Evolutionary conservation across 2,888 invertebrate genomes (phyloP), one percentile per base, ranked within the genome.

Genomic region (Eupithecia abbreviata): DNA sequence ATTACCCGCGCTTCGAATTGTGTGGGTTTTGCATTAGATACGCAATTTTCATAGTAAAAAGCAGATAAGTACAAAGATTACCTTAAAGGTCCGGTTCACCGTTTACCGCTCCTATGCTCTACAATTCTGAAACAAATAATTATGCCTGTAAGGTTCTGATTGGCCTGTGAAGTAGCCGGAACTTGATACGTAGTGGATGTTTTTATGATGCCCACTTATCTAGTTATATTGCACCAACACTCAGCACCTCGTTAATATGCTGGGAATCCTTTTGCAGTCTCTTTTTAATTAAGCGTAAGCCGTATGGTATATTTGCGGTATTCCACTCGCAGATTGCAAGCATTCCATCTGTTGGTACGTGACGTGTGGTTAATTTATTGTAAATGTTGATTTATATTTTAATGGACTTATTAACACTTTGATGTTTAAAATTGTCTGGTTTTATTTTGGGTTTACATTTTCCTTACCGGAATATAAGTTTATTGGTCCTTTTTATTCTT

Each of bases 1-100:
- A 91, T 92, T 92, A 90, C 87, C 86, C 84, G 85, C 85, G 84
- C 84, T 83, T 88, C 82, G 80, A 84, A 85, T 86, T 84, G 84
- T 85, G 85, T 84, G 85, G 82, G 84, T 87, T 85, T 87, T 85
- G 74, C 73, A 75, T 77, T 75, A 86, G 86, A 84, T 85, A 81
- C 82, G 82, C 80, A 42, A 43, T 70, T 72, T 58, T 67, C 51
- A 51, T 41, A 65, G 62, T 68, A 58, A 43, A 71, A 51, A n/a
- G 41, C 30, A 15, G 30, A 55, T 51, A 74, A 73, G 18, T 67
- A 71, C 30, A 49, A 10, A 15, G 12, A 45, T 69, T 69, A 69
- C 18, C 10, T 47, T 47, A 12, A 69, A 47, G 47, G 18, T 45
- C 13, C 18, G 68, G 45, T 30, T 47, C 7, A 49, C 18, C 47